A percentile compares a stretch with the other conserved stretches of the same genome.
phyloP scores from a whole-genome alignment of 2,113 vertebrate genomes.

The Scytalopus superciliaris region DNA sequence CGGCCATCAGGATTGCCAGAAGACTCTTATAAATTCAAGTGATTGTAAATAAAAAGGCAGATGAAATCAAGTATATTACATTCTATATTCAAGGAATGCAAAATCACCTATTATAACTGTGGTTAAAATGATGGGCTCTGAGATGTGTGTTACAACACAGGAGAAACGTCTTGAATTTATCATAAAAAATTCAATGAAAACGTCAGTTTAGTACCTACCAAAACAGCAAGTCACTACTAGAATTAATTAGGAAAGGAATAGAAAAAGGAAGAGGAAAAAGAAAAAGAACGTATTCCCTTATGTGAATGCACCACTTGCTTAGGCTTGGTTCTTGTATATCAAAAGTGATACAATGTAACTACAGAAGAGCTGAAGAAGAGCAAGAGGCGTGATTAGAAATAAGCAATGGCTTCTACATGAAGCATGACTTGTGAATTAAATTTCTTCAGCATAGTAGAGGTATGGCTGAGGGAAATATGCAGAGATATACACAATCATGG shows the following conservation, averaged over 20 bases:
- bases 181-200: background rate
- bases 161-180: background rate
- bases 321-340: background rate
- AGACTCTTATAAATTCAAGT: background rate
- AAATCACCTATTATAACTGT: background rate
- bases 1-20: background rate
- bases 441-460: background rate
- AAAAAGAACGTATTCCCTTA: background rate
- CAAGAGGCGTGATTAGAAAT: background rate
- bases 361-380: background rate
- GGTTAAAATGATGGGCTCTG: background rate
- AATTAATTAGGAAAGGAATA: background rate
- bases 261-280: accelerated
- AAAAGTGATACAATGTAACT: background rate
- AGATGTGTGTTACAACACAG: background rate
- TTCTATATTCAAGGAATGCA: background rate
- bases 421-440: background rate
- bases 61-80: background rate
- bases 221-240: background rate
- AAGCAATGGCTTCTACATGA: background rate
- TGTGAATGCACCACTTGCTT: background rate
- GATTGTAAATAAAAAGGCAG: background rate
- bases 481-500: background rate
- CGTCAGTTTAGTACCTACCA: background rate
- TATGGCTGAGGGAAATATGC: background rate